These are phyloP conservation scores for Macrophya alboannulata DNA, from an alignment of 2,888 invertebrate genomes.

Conservation along the genomic window DNA sequence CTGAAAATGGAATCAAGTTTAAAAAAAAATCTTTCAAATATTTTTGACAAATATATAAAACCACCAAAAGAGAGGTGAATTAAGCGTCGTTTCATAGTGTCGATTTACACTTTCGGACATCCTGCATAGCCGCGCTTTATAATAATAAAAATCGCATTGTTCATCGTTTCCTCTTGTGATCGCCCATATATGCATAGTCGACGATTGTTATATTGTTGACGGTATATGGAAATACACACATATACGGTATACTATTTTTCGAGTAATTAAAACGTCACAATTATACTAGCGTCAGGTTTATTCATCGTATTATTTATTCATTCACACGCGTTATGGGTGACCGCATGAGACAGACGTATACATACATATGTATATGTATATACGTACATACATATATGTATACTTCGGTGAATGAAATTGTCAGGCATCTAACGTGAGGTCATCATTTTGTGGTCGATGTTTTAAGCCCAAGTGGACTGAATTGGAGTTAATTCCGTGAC, in stretches of 20 bases:
- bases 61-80: background rate
- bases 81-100: background rate
- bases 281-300: conserved; percentile 1
- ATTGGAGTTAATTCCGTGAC: conserved; percentile 71
- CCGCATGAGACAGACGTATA: background rate
- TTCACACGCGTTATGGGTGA: conserved; percentile 17
- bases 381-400: background rate
- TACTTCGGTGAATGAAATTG: background rate
- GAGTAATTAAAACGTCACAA: background rate
- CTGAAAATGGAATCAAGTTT: background rate
- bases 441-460: conserved; percentile 62
- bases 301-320: conserved; percentile 9
- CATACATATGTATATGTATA: background rate
- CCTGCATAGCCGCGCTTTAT: background rate
- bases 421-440: conserved; percentile 60
- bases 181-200: background rate
- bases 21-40: background rate
- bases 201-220: background rate
- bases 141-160: background rate
- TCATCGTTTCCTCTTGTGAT: background rate
- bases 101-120: conserved; percentile 4
- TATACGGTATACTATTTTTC: conserved; percentile 12
- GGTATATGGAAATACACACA: background rate
- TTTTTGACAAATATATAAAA: background rate
- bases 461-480: conserved; percentile 71